A percentile compares a stretch with the other conserved stretches of the same genome.
Conservation (phyloP, 2,113 vertebrate species). For the Chlorocebus sabaeus region DNA sequence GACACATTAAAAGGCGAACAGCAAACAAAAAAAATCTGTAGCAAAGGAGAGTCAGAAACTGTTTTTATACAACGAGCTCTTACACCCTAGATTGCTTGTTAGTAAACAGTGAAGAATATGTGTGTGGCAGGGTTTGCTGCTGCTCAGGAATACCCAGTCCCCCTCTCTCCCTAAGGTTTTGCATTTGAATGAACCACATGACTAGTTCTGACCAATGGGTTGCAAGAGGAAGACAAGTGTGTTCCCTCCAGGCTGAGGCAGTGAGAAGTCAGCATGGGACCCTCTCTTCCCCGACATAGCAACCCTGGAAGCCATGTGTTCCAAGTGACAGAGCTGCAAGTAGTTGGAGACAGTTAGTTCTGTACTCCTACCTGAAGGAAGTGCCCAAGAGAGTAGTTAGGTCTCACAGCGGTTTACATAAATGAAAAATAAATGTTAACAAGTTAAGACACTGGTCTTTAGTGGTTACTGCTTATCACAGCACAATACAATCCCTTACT, state of each 20-base stretch:
- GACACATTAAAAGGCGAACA: background rate
- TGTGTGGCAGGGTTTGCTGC: rapidly evolving
- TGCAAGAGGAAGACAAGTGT: background rate
- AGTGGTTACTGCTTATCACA: background rate
- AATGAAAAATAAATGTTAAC: background rate
- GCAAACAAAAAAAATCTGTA: background rate
- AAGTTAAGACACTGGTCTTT: background rate
- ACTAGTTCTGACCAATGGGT: background rate
- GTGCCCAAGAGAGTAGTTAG: background rate
- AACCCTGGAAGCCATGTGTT: background rate
- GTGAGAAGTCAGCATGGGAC: rapidly evolving
- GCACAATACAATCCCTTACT: background rate
- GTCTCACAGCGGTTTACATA: background rate
- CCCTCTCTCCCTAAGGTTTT: background rate
- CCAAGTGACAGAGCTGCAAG: background rate
- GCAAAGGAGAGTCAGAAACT: background rate
- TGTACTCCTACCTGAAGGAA: background rate
- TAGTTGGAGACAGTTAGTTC: background rate
- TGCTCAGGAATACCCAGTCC: rapidly evolving
- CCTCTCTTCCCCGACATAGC: background rate
- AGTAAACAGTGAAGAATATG: background rate
- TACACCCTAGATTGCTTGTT: background rate
- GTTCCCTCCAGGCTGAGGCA: background rate
- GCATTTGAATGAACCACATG: background rate
- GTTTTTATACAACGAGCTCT: background rate